A percentile compares a stretch with the other conserved stretches of the same genome.
Conservation (phyloP, 2,888 invertebrate genomes). For the Nymphalis urticae region DNA sequence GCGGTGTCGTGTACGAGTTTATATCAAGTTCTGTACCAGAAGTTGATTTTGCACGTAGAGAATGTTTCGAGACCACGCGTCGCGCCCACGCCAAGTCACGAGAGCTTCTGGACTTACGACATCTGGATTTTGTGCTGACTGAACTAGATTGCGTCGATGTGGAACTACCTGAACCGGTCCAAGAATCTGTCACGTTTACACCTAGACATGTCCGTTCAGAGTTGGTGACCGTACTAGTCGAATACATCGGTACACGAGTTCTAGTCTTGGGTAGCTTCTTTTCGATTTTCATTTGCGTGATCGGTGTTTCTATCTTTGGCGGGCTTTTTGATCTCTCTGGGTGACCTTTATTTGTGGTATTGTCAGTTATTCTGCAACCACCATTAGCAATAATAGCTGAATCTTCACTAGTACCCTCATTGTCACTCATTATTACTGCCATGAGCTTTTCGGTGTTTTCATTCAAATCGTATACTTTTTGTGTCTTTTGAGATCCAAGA, state of each 20-base stretch:
- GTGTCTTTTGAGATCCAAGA: slow-evolving; percentile 52
- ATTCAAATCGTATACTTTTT: slow-evolving; percentile 68
- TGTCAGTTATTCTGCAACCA: slow-evolving; percentile 39
- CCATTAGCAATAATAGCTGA: slow-evolving; percentile 13
- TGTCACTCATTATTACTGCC: slow-evolving; percentile 61
- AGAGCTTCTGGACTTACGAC: slow-evolving; percentile 49
- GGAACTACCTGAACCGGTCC: slow-evolving; percentile 51
- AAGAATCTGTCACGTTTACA: slow-evolving; percentile 52
- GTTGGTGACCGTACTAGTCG: slow-evolving; percentile 56
- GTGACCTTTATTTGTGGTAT: slow-evolving; percentile 34
- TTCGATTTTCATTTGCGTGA: slow-evolving; percentile 60
- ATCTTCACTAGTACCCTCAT: slow-evolving; percentile 43
- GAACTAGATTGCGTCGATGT: slow-evolving; percentile 54
- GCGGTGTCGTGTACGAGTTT: slow-evolving; percentile 56
- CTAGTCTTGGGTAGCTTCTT: slow-evolving; percentile 39
- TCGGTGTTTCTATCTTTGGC: slow-evolving; percentile 63
- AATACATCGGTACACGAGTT: slow-evolving; percentile 46
- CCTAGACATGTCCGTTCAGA: slow-evolving; percentile 51
- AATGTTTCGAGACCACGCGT: slow-evolving; percentile 55
- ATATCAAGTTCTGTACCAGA: slow-evolving; percentile 55
- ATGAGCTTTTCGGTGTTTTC: slow-evolving; percentile 67
- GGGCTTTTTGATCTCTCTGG: slow-evolving; percentile 51
- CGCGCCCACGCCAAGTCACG: slow-evolving; percentile 65
- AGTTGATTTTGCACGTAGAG: slow-evolving; percentile 43
- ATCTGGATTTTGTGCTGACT: slow-evolving; percentile 54